Base-by-base conservation (phyloP, 2,113 vertebrate species). In the Megaptera novaeangliae region DNA sequence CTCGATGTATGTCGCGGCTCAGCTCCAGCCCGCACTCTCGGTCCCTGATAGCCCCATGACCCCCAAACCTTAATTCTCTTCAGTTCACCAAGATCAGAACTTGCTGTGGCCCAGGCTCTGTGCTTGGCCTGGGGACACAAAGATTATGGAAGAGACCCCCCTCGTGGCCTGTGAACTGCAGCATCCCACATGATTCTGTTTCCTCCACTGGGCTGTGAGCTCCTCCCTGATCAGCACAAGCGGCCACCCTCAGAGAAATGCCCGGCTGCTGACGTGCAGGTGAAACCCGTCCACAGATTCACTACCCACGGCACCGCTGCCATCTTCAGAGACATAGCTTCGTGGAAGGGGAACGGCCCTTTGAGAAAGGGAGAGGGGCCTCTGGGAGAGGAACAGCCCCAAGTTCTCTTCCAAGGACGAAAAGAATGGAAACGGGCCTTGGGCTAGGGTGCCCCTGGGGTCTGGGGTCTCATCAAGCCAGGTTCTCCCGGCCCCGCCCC, bases 251-350 rank as follows among this genome's bases (percentile, higher is more conserved):
- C 12, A 36, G 77, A 63, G 55, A n/a, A 55, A 52, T 0, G 8
- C 1, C 13, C 0, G 6, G 8, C 7, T 20, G 74, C 34, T 8
- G 41, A 46, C 3, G 0, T 25, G 9, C 17, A 21, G 11, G 27
- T 34, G 18, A 59, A 6, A n/a, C 5, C 1, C 20, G n/a, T 6
- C 46, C 39, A 15, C 20, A 13, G 46, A 71, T 11, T 1, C 49
- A 6, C 41, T 29, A 25, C 4, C 12, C 0, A 3, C 2, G 23
- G 49, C 13, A 7, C 9, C 59, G 2, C 39, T 25, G 3, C 61
- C 0, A 0, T 41, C 41, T 49, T 6, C 55, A 52, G 57, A 74
- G 11, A 59, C 44, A 10, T 31, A 0, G 4, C 23, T 25, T 20
- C 31, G 29, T 55, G 41, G 15, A 18, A 31, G 7, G 23, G 46